Percentiles rank a stretch among this genome's conserved stretches.
phyloP scores from a whole-genome alignment of 2,888 invertebrate genomes.

The Himalopsyche kuldschensis region DNA sequence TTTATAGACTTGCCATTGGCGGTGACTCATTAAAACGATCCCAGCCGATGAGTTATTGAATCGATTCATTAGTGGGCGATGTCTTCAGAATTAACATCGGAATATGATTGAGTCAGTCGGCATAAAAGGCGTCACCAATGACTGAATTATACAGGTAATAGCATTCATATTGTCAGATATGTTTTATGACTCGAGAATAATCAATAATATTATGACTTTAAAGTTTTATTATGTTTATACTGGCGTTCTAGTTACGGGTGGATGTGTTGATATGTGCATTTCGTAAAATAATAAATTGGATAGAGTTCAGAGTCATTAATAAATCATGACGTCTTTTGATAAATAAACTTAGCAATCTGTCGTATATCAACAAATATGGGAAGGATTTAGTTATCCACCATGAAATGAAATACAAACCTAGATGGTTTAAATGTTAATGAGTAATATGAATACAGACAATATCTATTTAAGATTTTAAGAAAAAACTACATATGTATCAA shows the following conservation, averaged over 20 bases:
- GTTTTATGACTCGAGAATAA: not conserved
- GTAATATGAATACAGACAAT: too few species aligned
- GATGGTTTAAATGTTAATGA: too few species aligned
- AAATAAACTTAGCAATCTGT: not conserved
- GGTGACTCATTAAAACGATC: not conserved
- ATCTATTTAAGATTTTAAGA: too few species aligned
- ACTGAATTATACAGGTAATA: not conserved
- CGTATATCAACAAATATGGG: not conserved
- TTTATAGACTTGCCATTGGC: not conserved
- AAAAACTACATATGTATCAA: too few species aligned
- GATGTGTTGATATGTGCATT: not conserved
- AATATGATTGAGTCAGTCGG: not conserved
- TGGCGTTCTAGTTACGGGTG: not conserved
- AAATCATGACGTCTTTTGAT: not conserved
- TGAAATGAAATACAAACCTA: not conserved
- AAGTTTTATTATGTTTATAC: not conserved
- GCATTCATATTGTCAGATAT: not conserved
- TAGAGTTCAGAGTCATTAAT: not conserved
- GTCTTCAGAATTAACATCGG: not conserved
- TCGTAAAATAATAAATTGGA: not conserved
- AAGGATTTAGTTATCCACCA: not conserved
- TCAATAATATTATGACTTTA: not conserved
- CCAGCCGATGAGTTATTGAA: not conserved
- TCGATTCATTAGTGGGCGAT: not conserved
- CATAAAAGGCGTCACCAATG: not conserved